Conservation (phyloP, 2,113 vertebrate genomes). For the Ptyas mucosa region DNA sequence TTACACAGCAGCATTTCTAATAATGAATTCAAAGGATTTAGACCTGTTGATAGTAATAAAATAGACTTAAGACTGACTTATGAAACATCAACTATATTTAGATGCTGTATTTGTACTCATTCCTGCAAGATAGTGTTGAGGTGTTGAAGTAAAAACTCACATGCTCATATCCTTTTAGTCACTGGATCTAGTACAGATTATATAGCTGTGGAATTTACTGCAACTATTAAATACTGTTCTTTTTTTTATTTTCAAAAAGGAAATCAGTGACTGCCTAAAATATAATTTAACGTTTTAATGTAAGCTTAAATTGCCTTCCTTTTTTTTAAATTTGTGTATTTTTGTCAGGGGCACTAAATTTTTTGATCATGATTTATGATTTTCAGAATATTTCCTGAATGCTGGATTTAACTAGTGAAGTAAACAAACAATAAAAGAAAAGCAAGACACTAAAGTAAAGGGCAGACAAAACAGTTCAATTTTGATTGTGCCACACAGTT, state of each 20-base stretch:
- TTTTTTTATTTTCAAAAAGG: neutral
- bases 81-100: constrained; percentile 11
- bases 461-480: neutral
- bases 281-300: constrained; percentile 8
- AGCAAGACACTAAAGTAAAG: neutral
- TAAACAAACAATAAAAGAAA: neutral
- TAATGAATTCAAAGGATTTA: neutral
- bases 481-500: neutral
- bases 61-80: constrained; percentile 13
- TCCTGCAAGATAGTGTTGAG: constrained; percentile 19
- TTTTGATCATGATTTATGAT: neutral
- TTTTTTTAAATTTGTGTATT: neutral
- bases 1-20: fast-evolving
- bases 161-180: constrained; percentile 31
- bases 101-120: neutral
- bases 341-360: neutral
- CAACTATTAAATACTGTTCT: neutral
- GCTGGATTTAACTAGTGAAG: neutral
- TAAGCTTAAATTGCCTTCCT: neutral
- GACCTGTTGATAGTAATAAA: constrained; percentile 10
- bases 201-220: constrained; percentile 8
- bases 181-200: constrained; percentile 8
- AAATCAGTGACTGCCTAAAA: constrained; percentile 12
- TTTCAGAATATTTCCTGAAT: neutral
- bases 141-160: constrained; percentile 29